Base-by-base conservation (phyloP, 1,140 invertebrate genomes). In the Episyrphus balteatus region DNA sequence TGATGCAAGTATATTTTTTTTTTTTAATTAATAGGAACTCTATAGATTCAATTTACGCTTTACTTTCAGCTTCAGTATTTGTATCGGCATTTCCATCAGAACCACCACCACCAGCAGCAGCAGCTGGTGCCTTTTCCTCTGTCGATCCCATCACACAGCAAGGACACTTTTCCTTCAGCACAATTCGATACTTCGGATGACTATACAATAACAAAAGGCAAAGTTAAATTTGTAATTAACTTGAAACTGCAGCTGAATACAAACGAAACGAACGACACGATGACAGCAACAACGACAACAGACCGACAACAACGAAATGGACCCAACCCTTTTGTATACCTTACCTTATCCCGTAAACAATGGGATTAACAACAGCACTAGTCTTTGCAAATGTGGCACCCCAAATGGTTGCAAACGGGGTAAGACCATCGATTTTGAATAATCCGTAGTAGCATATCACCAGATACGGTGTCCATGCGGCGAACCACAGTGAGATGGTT, bases 391-490 rank as follows among this genome's bases (percentile, higher is more conserved):
- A 85, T 0, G 85, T 62, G 8, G 81, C 78, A 26, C 82, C 81
- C 81, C 82, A 84, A 52, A 84, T 84, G 7, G 80, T 82, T 39
- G 74, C 75, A 32, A 84, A 65, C 5, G 83, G 83, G 46, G 71
- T 81, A 44, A 88, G 77, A 26, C 71, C 76, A 1, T 67, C 58
- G 3, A 62, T 63, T 44, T 75, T 70, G 52, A 87, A 85, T 42
- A 87, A 77, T 2, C 82, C 86, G 32, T 76, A 68, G 52, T 74
- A 82, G 56, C 86, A 85, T 48, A 87, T 85, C 6, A 84, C 78
- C 13, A 86, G 62, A 61, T 86, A 86, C 8, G 83, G 83, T 7
- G 83, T 85, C 84, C 84, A 86, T 1, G 84, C 84, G 65, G 86
- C 72, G 60, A 88, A 81, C 82, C 83, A 89, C 26, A 88, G 63